Base-by-base conservation (phyloP, 2,797 vertebrate species). In the Neopelma chrysocephalum region DNA sequence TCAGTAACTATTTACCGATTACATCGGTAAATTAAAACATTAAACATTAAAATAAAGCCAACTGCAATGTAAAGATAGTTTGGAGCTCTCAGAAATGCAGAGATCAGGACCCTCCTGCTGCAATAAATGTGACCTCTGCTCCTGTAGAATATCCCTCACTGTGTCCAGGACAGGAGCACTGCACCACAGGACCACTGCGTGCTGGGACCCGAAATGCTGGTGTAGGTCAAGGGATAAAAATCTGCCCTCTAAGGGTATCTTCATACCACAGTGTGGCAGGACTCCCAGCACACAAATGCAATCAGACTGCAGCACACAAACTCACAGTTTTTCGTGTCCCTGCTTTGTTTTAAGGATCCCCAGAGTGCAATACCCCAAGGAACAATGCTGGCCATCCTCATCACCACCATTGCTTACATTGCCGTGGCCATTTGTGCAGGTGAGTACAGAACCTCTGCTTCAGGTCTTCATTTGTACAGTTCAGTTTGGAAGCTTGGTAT, bases 281-380 rank as follows among this genome's bases (percentile, higher is more conserved):
- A 43, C 36, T 73, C 15, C 6, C 32, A n/a, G 68, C 32, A 38
- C 6, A n/a, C 56, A 91, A 54, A 53, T 43, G 36, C 48, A 53
- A 16, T 12, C 32, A 81, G 62, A 65, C 31, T 48, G 36, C 50
- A 92, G 61, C 34, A 53, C 60, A 57, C 8, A 20, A 88, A 90
- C 60, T 96, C 65, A 92, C 34, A 18, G 19, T 19, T 77, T 69
- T 81, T 64, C 14, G 0, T 43, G 56, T 76, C 68, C 40, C 80
- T 95, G 36, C 32, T 90, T 89, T 92, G 34, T 92, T 92, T 93
- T 80, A 94, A 99, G 99, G 99, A 99, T 85, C 96, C 99, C 36
- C 99, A 99, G 94, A 96, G 15, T 40, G 99, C 99, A 7, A 99
- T 99, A 90, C 99, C 99, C 50, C 99, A 99, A 97, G 99, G 99